Evolutionary conservation across 2,797 vertebrate genomes (phyloP).

Genomic region (Sebastolobus alascanus): DNA sequence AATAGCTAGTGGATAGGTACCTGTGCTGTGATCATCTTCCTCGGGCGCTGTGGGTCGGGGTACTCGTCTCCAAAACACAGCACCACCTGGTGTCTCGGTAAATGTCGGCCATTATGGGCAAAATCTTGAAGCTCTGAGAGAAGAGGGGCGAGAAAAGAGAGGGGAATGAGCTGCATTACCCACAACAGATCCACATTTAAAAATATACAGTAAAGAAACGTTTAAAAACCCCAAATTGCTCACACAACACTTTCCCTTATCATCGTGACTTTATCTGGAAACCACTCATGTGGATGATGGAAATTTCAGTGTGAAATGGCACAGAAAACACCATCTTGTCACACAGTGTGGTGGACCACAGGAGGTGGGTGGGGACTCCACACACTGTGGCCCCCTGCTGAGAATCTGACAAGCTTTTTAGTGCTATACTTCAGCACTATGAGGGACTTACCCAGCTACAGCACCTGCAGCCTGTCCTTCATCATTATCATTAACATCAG

Average conservation of each 20-base stretch:
- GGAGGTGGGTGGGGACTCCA: constrained; percentile 78
- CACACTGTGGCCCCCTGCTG: constrained; percentile 41
- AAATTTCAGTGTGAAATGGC: constrained; percentile 52
- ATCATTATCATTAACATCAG: constrained; percentile 22
- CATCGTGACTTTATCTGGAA: constrained; percentile 47
- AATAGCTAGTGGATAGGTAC: constrained; percentile 47
- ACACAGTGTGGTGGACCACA: constrained; percentile 68
- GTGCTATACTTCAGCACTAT: constrained; percentile 10
- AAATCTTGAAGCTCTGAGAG: constrained; percentile 92
- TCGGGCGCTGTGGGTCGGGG: constrained; percentile 92
- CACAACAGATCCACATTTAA: constrained; percentile 7
- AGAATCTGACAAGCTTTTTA: constrained; percentile 46
- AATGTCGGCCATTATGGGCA: constrained; percentile 89
- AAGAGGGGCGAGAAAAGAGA: constrained; percentile 1
- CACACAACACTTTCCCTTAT: constrained; percentile 21
- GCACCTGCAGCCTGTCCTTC: constrained; percentile 33
- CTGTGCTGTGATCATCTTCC: constrained; percentile 95
- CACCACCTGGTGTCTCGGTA: constrained; percentile 92
- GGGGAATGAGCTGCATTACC: background rate
- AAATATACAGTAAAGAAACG: background rate
- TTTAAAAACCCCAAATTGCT: background rate
- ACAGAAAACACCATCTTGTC: constrained; percentile 45
- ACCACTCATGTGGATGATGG: constrained; percentile 40
- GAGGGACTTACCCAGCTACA: constrained; percentile 65
- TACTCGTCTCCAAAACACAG: constrained; percentile 98